phyloP scores from a whole-genome alignment of 2,113 vertebrate species.

The Arenaria interpres region DNA sequence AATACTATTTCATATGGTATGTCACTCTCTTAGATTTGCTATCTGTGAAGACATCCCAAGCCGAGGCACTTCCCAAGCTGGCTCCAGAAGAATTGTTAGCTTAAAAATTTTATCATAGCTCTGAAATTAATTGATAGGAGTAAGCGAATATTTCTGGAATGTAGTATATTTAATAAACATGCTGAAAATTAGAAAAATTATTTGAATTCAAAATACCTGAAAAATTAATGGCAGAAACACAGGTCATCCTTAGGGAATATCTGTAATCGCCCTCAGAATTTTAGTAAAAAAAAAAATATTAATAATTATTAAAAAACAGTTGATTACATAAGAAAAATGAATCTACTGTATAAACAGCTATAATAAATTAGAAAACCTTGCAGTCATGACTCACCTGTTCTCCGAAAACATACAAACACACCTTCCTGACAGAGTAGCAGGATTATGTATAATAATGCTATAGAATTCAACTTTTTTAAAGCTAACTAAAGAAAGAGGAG shows the following conservation, averaged over 20 bases:
- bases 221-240: constrained; percentile 7
- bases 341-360: not conserved
- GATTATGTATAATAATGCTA: not conserved
- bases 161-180: not conserved
- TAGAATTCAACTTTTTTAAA: not conserved
- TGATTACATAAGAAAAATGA: not conserved
- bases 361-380: not conserved
- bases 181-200: not conserved
- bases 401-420: not conserved
- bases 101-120: not conserved
- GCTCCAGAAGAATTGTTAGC: not conserved
- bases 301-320: not conserved
- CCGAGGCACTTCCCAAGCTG: not conserved
- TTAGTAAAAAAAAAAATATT: not conserved
- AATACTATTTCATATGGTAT: not conserved
- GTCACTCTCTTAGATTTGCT: not conserved
- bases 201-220: not conserved
- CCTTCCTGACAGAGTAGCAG: not conserved
- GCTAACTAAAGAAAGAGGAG: not conserved
- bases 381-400: not conserved
- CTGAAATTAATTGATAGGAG: not conserved
- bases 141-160: not conserved
- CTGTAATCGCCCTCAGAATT: not conserved
- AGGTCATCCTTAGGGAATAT: not conserved
- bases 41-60: not conserved